Evolutionary conservation across 2,797 vertebrate species (phyloP).

Genomic region (Alectoris magna): DNA sequence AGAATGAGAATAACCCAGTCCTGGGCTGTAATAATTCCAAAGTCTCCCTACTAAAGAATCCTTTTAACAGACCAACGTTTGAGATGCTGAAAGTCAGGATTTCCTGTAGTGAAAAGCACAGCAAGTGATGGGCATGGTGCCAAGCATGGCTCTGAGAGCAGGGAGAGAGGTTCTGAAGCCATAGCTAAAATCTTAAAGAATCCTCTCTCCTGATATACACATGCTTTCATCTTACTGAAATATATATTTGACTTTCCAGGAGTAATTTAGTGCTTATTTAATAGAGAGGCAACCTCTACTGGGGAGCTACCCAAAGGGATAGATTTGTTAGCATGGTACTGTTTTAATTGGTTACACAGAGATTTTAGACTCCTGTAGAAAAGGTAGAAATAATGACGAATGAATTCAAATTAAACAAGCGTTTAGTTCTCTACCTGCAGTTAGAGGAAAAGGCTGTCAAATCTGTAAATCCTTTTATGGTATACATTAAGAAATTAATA

Average conservation of each 20-base stretch:
- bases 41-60: background rate
- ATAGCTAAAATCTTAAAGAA: background rate
- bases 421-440: background rate
- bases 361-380: background rate
- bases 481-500: background rate
- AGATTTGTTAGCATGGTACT: background rate
- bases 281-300: background rate
- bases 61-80: background rate
- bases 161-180: background rate
- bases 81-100: background rate
- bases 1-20: constrained; percentile 22
- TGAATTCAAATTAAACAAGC: background rate
- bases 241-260: background rate
- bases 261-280: background rate
- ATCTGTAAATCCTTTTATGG: background rate
- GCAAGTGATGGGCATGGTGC: background rate
- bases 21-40: constrained; percentile 3
- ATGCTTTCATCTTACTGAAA: background rate
- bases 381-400: background rate
- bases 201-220: background rate
- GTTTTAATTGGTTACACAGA: constrained; percentile 1
- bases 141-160: background rate
- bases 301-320: constrained; percentile 5
- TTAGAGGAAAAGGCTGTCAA: background rate
- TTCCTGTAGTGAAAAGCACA: constrained; percentile 16